These are phyloP conservation scores for Prinia subflava DNA, from an alignment of 2,113 vertebrate species.

Conservation along the genomic window DNA sequence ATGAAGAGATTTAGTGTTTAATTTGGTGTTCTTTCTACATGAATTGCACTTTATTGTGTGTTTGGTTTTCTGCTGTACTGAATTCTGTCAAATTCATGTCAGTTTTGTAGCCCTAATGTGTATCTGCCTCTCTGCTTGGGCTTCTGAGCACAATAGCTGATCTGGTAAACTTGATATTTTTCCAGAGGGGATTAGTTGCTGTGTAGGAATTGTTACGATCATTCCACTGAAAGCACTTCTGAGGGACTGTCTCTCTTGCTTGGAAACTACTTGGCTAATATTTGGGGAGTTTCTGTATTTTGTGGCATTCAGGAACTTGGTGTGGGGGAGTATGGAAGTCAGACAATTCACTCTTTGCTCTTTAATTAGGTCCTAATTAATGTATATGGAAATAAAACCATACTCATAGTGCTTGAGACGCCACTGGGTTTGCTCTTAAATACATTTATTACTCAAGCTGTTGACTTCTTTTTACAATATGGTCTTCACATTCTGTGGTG, in stretches of 20 bases:
- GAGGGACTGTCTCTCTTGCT: neutral
- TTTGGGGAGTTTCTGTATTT: neutral
- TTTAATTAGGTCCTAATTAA: neutral
- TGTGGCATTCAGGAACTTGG: neutral
- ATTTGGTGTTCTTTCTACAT: neutral
- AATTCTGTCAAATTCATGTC: neutral
- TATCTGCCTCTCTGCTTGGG: neutral
- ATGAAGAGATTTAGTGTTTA: neutral
- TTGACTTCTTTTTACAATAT: neutral
- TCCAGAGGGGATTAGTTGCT: neutral
- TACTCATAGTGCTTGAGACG: rapidly evolving
- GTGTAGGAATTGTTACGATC: neutral
- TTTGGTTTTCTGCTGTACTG: neutral
- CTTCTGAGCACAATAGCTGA: neutral
- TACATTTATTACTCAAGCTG: neutral
- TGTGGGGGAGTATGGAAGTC: neutral
- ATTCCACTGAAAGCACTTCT: neutral
- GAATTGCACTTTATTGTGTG: neutral
- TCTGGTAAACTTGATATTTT: neutral
- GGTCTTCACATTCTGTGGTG: neutral
- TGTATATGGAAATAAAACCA: neutral
- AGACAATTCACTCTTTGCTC: neutral
- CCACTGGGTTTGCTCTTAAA: neutral
- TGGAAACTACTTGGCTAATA: neutral
- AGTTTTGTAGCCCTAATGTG: neutral